A percentile compares a stretch with the other conserved stretches of the same genome.
These are phyloP conservation scores for Mactromeris polynyma DNA, from an alignment of 2,888 invertebrate species.

Conservation along the genomic window DNA sequence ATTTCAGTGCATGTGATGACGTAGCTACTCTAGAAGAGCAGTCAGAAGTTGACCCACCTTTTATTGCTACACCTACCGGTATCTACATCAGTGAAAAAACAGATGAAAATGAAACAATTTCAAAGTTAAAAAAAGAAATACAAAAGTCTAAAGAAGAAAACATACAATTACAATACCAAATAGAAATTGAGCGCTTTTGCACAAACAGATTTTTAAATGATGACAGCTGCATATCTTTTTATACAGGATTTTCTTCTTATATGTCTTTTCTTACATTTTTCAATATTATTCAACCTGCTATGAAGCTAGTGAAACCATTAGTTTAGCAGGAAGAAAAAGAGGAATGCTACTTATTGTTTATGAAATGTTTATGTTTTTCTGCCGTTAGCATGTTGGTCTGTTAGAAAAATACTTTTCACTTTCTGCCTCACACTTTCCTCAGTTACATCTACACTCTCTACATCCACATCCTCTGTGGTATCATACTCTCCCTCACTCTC, in stretches of 20 bases:
- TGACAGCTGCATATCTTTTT: conserved; percentile 35
- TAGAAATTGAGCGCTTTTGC: background rate
- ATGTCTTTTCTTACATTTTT: conserved; percentile 41
- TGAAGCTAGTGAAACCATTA: conserved; percentile 30
- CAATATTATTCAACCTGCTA: conserved; percentile 44
- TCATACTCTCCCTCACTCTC: conserved; percentile 55
- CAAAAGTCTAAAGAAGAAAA: background rate
- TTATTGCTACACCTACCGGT: background rate
- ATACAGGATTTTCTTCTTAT: conserved; percentile 51
- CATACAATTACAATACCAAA: background rate
- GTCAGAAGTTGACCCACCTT: background rate
- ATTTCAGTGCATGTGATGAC: background rate
- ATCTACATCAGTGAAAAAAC: no score
- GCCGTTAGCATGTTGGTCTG: conserved; percentile 39
- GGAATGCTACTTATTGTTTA: conserved; percentile 52
- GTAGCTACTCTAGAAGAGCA: background rate
- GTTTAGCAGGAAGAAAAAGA: conserved; percentile 41
- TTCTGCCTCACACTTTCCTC: conserved; percentile 56
- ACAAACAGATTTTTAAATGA: conserved; percentile 18
- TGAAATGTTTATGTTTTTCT: conserved; percentile 57
- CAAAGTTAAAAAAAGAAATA: background rate
- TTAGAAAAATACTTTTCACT: conserved; percentile 42
- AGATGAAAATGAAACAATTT: background rate
- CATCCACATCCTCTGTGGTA: conserved; percentile 64
- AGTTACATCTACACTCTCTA: conserved; percentile 54